Percentiles rank a stretch among this genome's conserved stretches.
These are phyloP conservation scores for Mus pahari DNA, from an alignment of 2,113 vertebrate genomes.

Conservation along the genomic window DNA sequence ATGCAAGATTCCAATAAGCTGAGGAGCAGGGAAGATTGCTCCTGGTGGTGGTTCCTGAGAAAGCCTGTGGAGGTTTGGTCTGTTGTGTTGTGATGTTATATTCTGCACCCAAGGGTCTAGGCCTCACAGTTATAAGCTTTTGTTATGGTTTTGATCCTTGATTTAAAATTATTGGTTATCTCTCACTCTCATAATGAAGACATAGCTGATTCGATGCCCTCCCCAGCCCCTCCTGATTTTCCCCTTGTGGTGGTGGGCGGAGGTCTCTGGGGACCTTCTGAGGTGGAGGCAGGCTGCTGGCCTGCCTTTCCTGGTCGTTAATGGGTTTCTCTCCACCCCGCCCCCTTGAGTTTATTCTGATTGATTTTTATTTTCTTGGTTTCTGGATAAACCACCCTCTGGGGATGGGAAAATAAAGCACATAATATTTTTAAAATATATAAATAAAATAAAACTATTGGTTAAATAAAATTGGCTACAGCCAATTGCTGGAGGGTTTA, in stretches of 20 bases:
- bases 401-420: slow-evolving; percentile 85
- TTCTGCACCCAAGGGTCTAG: too few species aligned
- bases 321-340: slow-evolving; percentile 37
- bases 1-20: neutral
- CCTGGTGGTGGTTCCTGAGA: neutral
- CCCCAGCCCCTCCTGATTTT: neutral
- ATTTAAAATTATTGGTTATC: slow-evolving; percentile 43
- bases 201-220: slow-evolving; percentile 61
- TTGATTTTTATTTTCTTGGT: slow-evolving; percentile 74
- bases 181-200: slow-evolving; percentile 76
- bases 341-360: slow-evolving; percentile 72
- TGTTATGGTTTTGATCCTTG: too few species aligned
- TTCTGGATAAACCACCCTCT: slow-evolving; percentile 82
- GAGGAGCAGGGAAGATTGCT: neutral
- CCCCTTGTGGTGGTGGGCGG: neutral
- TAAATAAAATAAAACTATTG: too few species aligned
- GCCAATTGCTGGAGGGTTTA: too few species aligned
- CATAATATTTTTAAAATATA: slow-evolving; percentile 86
- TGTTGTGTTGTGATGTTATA: too few species aligned
- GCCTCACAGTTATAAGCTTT: too few species aligned
- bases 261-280: slow-evolving; percentile 53
- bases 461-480: too few species aligned
- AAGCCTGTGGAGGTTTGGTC: neutral
- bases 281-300: slow-evolving; percentile 70
- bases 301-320: slow-evolving; percentile 75